Conservation (phyloP, 2,888 invertebrate species). For the Dicyrtomina minuta region DNA sequence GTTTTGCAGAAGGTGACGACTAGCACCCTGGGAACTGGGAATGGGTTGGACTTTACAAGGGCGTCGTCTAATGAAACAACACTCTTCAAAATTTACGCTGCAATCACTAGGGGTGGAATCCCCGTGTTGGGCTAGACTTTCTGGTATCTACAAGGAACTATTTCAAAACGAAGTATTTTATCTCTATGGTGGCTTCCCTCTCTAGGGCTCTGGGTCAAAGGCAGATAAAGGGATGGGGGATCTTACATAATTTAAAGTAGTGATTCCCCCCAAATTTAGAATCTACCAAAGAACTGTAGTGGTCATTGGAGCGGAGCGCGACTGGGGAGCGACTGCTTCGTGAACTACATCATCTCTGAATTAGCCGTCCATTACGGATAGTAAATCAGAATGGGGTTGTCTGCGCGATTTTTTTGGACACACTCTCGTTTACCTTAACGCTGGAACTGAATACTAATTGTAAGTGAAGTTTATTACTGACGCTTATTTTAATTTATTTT, state of each 20-base stretch:
- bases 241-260: not conserved
- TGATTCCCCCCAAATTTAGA: not conserved
- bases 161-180: not conserved
- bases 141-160: not conserved
- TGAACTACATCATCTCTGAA: not conserved
- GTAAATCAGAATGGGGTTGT: not conserved
- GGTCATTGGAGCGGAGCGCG: not conserved
- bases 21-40: not conserved
- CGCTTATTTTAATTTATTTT: too few relatives aligned
- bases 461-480: not conserved
- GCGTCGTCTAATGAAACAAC: too few relatives aligned
- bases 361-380: constrained; percentile 6
- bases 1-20: too few relatives aligned
- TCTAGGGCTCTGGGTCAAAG: not conserved
- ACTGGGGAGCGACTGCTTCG: not conserved
- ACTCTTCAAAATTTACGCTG: constrained; percentile 4
- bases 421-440: too few relatives aligned
- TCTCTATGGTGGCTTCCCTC: not conserved
- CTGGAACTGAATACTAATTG: too few relatives aligned
- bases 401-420: not conserved
- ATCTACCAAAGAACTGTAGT: not conserved
- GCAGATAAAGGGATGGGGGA: not conserved
- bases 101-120: not conserved
- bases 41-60: too few relatives aligned
- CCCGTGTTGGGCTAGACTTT: not conserved